phyloP scores from a whole-genome alignment of 2,113 vertebrate species.

The Ploceus nigricollis region DNA sequence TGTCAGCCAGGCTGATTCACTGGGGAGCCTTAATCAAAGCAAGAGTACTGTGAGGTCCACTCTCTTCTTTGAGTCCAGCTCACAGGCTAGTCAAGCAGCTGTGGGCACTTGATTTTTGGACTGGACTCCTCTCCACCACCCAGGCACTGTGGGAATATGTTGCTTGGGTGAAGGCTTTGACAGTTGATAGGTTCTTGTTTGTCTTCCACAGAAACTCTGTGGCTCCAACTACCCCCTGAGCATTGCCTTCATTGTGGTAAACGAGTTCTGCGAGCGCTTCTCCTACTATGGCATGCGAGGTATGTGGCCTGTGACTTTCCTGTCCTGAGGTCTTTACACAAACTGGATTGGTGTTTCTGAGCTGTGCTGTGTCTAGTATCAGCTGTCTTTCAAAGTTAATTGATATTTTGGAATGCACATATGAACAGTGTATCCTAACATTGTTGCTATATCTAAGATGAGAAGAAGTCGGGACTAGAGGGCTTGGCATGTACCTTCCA shows the following conservation, averaged over 20 bases:
- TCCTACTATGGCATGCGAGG: conserved; percentile 99
- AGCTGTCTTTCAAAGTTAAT: background rate
- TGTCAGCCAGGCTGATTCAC: background rate
- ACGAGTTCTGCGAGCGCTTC: conserved; percentile 97
- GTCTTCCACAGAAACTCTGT: conserved; percentile 82
- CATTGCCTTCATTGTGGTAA: conserved; percentile 94
- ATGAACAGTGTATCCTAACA: background rate
- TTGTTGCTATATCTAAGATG: background rate
- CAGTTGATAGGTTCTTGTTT: background rate
- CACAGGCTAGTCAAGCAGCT: background rate
- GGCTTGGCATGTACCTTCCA: background rate
- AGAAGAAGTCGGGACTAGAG: background rate
- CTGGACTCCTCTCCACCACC: background rate
- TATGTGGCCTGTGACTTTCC: conserved; percentile 48
- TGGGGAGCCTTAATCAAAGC: background rate
- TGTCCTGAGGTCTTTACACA: background rate
- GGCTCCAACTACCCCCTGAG: conserved; percentile 92
- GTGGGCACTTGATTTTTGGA: background rate
- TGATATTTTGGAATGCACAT: background rate
- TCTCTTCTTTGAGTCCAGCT: background rate
- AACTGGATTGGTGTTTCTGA: background rate
- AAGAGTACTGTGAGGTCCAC: background rate
- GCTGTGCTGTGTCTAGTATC: background rate
- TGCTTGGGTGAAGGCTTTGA: background rate
- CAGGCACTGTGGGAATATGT: background rate